A percentile compares a stretch with the other conserved stretches of the same genome.
Evolutionary conservation across 2,888 invertebrate species (phyloP).

Genomic region (Catocala nupta): DNA sequence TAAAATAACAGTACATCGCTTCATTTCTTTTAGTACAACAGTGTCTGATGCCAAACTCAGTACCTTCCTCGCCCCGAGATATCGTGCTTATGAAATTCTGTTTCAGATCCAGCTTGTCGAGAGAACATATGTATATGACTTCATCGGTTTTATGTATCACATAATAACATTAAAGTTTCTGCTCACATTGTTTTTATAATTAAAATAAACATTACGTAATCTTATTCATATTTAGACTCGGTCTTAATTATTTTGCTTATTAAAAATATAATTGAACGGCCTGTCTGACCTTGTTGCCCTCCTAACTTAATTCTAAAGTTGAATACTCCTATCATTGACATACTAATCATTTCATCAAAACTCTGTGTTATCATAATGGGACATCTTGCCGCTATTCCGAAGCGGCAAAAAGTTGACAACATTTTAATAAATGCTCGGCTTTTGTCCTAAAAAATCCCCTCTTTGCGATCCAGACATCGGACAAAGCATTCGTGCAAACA

Average conservation of each 20-base stretch:
- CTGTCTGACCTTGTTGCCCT: neutral
- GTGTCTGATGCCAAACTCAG: no score
- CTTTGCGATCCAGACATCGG: constrained; percentile 70
- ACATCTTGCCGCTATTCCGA: constrained; percentile 34
- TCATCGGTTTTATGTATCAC: no score
- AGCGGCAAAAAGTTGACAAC: constrained; percentile 66
- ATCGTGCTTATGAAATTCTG: no score
- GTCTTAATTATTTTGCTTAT: neutral
- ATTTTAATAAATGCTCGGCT: constrained; percentile 77
- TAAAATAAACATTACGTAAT: no score
- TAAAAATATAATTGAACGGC: constrained; percentile 7
- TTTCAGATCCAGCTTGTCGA: no score
- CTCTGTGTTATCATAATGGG: constrained; percentile 38
- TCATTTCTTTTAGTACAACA: no score
- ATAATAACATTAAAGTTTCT: no score
- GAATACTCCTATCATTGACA: constrained; percentile 23
- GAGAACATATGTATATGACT: no score
- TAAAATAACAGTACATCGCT: no score
- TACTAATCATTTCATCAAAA: constrained; percentile 52
- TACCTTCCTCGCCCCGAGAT: no score
- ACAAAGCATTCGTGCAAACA: constrained; percentile 78
- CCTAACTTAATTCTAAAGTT: constrained; percentile 1
- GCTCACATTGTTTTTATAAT: no score
- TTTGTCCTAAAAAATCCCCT: constrained; percentile 69
- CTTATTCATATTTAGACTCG: no score